These are phyloP conservation scores for Penaeus indicus DNA, from an alignment of 1,140 invertebrate species.

Conservation along the genomic window DNA sequence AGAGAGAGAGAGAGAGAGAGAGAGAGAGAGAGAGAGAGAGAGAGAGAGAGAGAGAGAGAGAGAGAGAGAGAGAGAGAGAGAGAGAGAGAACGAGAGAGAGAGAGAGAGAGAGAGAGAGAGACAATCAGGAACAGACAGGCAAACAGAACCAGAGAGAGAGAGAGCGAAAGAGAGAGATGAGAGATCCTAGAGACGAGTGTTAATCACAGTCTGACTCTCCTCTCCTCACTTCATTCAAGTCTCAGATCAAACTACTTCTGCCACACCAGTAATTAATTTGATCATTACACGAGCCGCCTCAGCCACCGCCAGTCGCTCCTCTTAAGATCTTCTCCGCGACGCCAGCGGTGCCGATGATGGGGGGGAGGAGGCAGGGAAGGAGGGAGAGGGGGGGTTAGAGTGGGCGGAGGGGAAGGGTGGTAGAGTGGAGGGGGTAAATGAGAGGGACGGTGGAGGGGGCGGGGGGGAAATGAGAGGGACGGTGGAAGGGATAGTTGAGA, in stretches of 20 bases:
- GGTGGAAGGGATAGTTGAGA: neutral
- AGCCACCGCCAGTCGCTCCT: no score
- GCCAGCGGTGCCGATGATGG: no score
- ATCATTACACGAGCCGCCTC: no score
- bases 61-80: neutral
- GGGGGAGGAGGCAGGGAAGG: neutral
- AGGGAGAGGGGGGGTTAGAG: neutral
- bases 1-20: neutral
- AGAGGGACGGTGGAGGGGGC: neutral
- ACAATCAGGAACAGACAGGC: no score
- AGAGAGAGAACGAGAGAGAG: neutral
- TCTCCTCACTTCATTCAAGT: no score
- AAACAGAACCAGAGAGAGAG: no score
- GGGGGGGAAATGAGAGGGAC: neutral
- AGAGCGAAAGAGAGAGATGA: neutral
- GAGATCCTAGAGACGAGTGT: no score
- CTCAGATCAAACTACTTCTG: no score
- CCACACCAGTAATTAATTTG: no score
- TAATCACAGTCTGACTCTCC: no score
- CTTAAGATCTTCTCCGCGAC: no score
- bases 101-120: neutral
- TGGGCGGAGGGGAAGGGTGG: neutral
- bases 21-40: neutral
- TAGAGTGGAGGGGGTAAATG: neutral
- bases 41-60: slow-evolving; percentile 20